A percentile compares a stretch with the other conserved stretches of the same genome.
Evolutionary conservation across 1,140 invertebrate species (phyloP).

Genomic region (Penaeus indicus): DNA sequence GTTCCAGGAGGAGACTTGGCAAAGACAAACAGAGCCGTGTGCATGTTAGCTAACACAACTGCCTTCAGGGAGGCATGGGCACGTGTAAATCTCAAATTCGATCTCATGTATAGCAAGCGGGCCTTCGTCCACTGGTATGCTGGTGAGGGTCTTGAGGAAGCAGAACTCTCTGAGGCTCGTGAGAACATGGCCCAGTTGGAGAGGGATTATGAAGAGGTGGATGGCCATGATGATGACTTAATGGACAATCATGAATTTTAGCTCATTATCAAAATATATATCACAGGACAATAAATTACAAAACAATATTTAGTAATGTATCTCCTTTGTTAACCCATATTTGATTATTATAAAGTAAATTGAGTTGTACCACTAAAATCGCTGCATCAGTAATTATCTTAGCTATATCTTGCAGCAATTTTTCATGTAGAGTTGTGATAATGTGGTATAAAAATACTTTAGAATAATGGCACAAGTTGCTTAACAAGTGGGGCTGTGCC

Average conservation of each 20-base stretch:
- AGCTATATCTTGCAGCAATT: too few species aligned
- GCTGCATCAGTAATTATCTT: too few species aligned
- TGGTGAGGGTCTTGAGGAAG: slow-evolving; percentile 72
- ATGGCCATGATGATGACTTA: slow-evolving; percentile 30
- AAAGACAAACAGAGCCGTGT: slow-evolving; percentile 70
- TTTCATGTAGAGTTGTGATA: too few species aligned
- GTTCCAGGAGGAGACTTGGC: slow-evolving; percentile 73
- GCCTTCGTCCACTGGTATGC: slow-evolving; percentile 72
- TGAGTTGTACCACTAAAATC: too few species aligned
- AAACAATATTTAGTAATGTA: too few species aligned
- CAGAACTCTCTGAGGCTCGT: slow-evolving; percentile 69
- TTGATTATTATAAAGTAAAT: too few species aligned
- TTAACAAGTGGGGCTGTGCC: too few species aligned
- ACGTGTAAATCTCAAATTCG: slow-evolving; percentile 70
- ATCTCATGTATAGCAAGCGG: slow-evolving; percentile 71
- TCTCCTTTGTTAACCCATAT: too few species aligned
- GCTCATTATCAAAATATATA: not conserved
- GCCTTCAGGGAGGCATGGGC: slow-evolving; percentile 73
- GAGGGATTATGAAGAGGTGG: slow-evolving; percentile 61
- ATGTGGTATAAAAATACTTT: too few species aligned
- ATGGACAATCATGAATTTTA: slow-evolving; percentile 15
- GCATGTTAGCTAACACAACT: slow-evolving; percentile 73
- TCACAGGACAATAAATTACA: too few species aligned
- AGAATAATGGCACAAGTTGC: too few species aligned
- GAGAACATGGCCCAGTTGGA: slow-evolving; percentile 66